Evolutionary conservation across 2,888 invertebrate species (phyloP).

Genomic region (Trichogramma dendrolimi): DNA sequence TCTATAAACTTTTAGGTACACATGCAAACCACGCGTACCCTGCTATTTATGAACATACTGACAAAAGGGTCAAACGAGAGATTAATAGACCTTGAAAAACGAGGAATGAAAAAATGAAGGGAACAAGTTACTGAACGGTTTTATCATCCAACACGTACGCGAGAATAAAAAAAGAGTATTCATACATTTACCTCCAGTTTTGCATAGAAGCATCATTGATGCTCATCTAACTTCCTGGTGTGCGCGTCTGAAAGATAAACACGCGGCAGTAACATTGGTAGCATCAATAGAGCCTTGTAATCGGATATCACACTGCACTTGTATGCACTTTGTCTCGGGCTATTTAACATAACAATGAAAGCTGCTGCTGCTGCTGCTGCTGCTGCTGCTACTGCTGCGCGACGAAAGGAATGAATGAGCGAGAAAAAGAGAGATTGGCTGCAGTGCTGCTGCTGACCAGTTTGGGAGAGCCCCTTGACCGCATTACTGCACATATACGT

Average conservation of each 20-base stretch:
- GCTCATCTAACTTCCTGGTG: too few species aligned
- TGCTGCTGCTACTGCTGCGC: too few species aligned
- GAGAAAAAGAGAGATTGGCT: conserved; percentile 7
- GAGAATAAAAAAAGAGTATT: too few species aligned
- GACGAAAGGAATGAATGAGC: background rate
- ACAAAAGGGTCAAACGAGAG: conserved; percentile 16
- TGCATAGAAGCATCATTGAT: too few species aligned
- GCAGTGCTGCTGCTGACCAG: conserved; percentile 1
- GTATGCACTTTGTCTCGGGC: conserved; percentile 39
- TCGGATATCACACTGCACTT: conserved; percentile 19
- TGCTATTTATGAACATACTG: too few species aligned
- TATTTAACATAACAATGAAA: conserved; percentile 44
- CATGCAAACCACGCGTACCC: background rate
- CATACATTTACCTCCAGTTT: too few species aligned
- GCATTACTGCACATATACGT: too few species aligned
- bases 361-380: background rate
- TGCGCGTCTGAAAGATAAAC: too few species aligned
- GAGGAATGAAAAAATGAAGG: background rate
- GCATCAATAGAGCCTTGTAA: too few species aligned
- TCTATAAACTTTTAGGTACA: background rate
- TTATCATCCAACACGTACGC: too few species aligned
- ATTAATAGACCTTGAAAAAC: conserved; percentile 20
- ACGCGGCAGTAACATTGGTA: too few species aligned
- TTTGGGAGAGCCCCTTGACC: background rate
- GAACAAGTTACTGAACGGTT: conserved; percentile 12